Evolutionary conservation across 2,888 invertebrate species (phyloP).

Genomic region (Crossocerus cetratus): DNA sequence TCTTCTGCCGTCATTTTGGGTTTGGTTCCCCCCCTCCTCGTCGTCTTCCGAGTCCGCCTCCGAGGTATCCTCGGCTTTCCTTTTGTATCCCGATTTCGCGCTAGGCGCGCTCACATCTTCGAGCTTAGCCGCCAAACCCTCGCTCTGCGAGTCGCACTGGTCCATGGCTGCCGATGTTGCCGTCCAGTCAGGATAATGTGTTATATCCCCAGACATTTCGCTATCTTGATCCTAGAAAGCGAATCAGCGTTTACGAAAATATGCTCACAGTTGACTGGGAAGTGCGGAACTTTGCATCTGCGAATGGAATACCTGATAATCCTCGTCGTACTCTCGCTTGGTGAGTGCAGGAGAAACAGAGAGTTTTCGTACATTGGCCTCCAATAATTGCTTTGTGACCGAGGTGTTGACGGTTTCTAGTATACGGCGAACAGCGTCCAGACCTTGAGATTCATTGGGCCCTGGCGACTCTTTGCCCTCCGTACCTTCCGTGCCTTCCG

Average conservation of each 20-base stretch:
- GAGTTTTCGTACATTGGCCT: slow-evolving; percentile 83
- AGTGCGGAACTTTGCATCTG: too few species aligned
- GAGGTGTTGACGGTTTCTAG: slow-evolving; percentile 87
- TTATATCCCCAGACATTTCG: slow-evolving; percentile 73
- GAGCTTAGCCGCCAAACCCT: slow-evolving; percentile 87
- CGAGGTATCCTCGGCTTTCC: slow-evolving; percentile 55
- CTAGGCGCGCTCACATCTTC: slow-evolving; percentile 80
- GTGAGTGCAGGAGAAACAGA: slow-evolving; percentile 79
- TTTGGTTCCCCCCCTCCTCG: slow-evolving; percentile 73
- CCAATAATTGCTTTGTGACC: slow-evolving; percentile 86
- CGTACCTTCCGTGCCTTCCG: slow-evolving; percentile 82
- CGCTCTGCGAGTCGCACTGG: slow-evolving; percentile 79
- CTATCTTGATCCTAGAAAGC: slow-evolving; percentile 84
- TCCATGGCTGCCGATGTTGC: slow-evolving; percentile 51
- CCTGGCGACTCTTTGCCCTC: slow-evolving; percentile 77
- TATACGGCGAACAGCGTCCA: slow-evolving; percentile 84
- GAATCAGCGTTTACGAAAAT: neutral
- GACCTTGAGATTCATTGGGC: slow-evolving; percentile 77
- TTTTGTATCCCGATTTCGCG: slow-evolving; percentile 54
- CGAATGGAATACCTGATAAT: slow-evolving; percentile 65
- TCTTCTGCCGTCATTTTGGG: slow-evolving; percentile 76
- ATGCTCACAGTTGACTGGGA: too few species aligned
- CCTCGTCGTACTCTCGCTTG: slow-evolving; percentile 72
- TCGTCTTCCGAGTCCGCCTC: slow-evolving; percentile 73
- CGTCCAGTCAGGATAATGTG: slow-evolving; percentile 70